Conservation (phyloP, 2,113 vertebrate species). For the Ranitomeya variabilis region DNA sequence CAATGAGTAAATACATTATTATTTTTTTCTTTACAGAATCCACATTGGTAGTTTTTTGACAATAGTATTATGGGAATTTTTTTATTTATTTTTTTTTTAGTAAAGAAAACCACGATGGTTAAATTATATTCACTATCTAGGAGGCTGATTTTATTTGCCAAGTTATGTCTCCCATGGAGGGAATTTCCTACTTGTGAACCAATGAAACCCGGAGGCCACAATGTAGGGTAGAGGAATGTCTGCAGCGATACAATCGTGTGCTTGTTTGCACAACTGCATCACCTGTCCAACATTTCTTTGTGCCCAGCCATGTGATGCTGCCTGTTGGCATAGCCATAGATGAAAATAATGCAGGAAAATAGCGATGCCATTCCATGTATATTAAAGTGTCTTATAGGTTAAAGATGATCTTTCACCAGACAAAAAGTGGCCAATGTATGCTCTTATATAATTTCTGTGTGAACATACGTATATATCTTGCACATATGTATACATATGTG, state of each 20-base stretch:
- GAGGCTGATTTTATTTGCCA: neutral
- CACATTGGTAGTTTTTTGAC: too few species aligned
- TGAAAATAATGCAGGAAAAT: neutral
- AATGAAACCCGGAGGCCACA: neutral
- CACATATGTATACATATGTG: too few species aligned
- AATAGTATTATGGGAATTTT: too few species aligned
- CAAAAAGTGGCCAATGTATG: too few species aligned
- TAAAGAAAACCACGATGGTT: neutral
- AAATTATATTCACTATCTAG: neutral
- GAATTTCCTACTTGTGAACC: neutral
- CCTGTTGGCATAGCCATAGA: neutral
- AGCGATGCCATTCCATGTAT: neutral
- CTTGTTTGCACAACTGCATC: neutral
- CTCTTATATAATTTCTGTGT: too few species aligned
- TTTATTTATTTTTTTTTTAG: too few species aligned
- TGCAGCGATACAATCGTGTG: neutral
- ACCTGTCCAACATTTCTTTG: neutral
- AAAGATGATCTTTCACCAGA: too few species aligned
- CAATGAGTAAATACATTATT: too few species aligned
- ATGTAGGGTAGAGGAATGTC: neutral
- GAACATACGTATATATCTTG: too few species aligned
- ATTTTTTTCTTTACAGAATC: too few species aligned
- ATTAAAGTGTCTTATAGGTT: neutral
- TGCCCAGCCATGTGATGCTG: neutral
- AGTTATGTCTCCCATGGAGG: neutral